Percentiles rank a stretch among this genome's conserved stretches.
These are phyloP conservation scores for Pseudorhiza aurosa DNA, from an alignment of 30 jellyfish, hydroid and myxozoan species.

Conservation along the genomic window DNA sequence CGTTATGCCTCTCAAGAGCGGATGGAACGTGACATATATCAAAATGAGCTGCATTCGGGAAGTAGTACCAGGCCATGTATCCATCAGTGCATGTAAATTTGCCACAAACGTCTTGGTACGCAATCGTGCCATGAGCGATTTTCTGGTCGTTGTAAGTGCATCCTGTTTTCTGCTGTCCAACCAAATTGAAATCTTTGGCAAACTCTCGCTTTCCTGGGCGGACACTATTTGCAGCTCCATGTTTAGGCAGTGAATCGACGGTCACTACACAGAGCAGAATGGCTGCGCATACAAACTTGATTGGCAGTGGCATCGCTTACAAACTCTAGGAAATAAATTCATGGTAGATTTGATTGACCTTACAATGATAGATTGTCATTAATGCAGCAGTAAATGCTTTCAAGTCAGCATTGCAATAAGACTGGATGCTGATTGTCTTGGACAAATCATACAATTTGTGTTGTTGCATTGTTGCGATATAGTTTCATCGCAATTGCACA, in stretches of 20 bases:
- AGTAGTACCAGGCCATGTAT: constrained; percentile 72
- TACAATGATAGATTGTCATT: no score
- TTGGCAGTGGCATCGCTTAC: background rate
- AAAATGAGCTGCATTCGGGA: constrained; percentile 58
- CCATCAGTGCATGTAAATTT: constrained; percentile 73
- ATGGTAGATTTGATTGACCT: no score
- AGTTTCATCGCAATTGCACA: no score
- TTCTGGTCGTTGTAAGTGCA: constrained; percentile 65
- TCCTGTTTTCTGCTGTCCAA: constrained; percentile 47
- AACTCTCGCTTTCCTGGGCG: constrained; percentile 39
- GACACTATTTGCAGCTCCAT: constrained; percentile 17
- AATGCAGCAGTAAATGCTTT: no score
- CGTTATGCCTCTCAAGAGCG: constrained; percentile 27
- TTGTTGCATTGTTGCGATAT: no score
- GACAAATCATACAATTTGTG: no score
- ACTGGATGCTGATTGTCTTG: no score
- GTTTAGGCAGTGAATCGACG: constrained; percentile 3
- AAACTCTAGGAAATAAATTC: no score
- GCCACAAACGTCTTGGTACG: constrained; percentile 67
- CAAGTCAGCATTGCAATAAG: no score
- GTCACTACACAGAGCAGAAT: background rate
- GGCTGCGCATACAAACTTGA: background rate
- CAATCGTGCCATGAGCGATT: constrained; percentile 68
- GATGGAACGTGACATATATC: constrained; percentile 59
- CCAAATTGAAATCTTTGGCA: constrained; percentile 58